Evolutionary conservation across 1,140 invertebrate genomes (phyloP).

Genomic region (Temnothorax curvispinosus): DNA sequence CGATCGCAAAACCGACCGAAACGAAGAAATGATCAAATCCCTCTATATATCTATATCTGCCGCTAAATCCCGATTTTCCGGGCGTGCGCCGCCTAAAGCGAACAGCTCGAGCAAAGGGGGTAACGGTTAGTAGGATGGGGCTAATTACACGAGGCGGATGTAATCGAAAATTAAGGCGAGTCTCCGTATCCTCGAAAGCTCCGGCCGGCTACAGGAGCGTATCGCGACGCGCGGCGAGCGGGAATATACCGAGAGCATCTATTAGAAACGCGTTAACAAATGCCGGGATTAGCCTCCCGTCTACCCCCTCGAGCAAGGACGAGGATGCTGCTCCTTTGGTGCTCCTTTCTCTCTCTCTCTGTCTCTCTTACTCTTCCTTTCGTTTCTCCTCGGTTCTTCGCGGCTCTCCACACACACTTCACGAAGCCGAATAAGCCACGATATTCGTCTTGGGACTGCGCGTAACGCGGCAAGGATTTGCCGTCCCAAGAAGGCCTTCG

Average conservation of each 20-base stretch:
- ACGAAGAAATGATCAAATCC: constrained; percentile 34
- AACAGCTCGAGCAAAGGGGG: constrained; percentile 31
- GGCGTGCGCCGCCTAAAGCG: constrained; percentile 37
- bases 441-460: constrained; percentile 70
- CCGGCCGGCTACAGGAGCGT: constrained; percentile 41
- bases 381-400: constrained; percentile 15
- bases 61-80: constrained; percentile 47
- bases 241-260: constrained; percentile 59
- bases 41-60: neutral
- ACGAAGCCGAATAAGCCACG: constrained; percentile 64
- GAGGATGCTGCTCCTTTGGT: constrained; percentile 42
- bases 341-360: neutral
- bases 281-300: constrained; percentile 71
- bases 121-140: constrained; percentile 48
- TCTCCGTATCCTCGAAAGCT: constrained; percentile 66
- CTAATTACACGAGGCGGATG: constrained; percentile 72
- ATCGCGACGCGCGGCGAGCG: neutral
- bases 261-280: constrained; percentile 79
- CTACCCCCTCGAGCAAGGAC: constrained; percentile 43
- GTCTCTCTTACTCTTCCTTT: constrained; percentile 9
- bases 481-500: constrained; percentile 5
- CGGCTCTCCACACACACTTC: constrained; percentile 24
- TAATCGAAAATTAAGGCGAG: constrained; percentile 75
- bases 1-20: constrained; percentile 11
- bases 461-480: constrained; percentile 67